phyloP scores from a whole-genome alignment of 2,888 invertebrate genomes.

The Cheilosia pagana region DNA sequence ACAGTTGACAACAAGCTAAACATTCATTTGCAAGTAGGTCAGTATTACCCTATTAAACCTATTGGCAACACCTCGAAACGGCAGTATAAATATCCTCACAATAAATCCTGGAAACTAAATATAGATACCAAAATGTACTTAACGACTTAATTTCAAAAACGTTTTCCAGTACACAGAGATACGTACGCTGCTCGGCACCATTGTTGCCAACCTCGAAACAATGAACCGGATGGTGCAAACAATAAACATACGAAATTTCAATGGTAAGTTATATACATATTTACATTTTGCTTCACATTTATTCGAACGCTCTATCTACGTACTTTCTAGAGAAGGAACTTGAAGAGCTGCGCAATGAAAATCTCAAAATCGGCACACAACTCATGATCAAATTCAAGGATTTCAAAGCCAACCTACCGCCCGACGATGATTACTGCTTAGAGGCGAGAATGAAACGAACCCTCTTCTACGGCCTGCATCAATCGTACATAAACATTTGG shows the following conservation, averaged over 20 bases:
- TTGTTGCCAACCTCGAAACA: constrained; percentile 80
- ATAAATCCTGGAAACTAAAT: too few species aligned
- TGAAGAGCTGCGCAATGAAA: constrained; percentile 81
- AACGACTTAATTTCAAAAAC: background rate
- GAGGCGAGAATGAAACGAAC: constrained; percentile 83
- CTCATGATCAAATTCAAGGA: constrained; percentile 82
- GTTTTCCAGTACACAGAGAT: constrained; percentile 81
- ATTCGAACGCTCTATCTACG: background rate
- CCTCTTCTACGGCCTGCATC: constrained; percentile 82
- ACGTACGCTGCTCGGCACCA: constrained; percentile 80
- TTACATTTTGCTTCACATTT: background rate
- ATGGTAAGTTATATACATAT: constrained; percentile 79
- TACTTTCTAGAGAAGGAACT: constrained; percentile 80
- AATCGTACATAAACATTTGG: constrained; percentile 82
- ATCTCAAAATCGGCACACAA: constrained; percentile 81
- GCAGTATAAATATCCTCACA: too few species aligned
- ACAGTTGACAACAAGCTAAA: too few species aligned
- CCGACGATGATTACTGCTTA: constrained; percentile 80
- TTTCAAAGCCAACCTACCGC: constrained; percentile 81
- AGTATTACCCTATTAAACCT: too few species aligned
- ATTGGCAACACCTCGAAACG: too few species aligned
- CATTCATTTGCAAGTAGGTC: too few species aligned
- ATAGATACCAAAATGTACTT: too few species aligned
- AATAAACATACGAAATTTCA: constrained; percentile 81
- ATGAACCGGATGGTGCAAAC: constrained; percentile 82